Percentiles rank a stretch among this genome's conserved stretches.
phyloP scores from a whole-genome alignment of 2,113 vertebrate genomes.

The Melanostigma gelatinosum region DNA sequence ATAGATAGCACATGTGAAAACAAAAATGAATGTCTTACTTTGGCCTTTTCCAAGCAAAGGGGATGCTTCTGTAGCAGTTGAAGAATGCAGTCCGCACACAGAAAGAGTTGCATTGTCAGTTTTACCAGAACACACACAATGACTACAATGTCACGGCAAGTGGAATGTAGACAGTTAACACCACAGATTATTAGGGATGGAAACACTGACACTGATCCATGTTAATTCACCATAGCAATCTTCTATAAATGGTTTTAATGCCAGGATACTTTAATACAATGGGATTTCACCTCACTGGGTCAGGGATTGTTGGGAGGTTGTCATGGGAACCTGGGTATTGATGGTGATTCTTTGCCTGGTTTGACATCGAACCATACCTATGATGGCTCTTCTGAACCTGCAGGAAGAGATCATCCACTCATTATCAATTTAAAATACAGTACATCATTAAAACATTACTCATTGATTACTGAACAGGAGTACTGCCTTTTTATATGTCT shows the following conservation, averaged over 20 bases:
- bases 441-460: neutral
- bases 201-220: neutral
- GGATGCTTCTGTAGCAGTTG: neutral
- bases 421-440: neutral
- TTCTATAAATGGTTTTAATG: neutral
- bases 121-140: constrained; percentile 12
- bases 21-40: neutral
- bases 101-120: neutral
- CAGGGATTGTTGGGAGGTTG: constrained; percentile 78
- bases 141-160: constrained; percentile 4
- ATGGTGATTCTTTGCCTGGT: constrained; percentile 87
- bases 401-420: neutral
- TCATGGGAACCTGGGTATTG: constrained; percentile 88
- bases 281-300: constrained; percentile 60
- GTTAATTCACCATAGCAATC: neutral
- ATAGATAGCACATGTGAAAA: neutral
- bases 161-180: constrained; percentile 58
- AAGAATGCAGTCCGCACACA: neutral
- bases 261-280: neutral
- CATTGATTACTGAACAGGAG: neutral
- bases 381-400: constrained; percentile 94
- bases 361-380: constrained; percentile 92
- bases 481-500: too few relatives aligned
- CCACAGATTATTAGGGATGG: constrained; percentile 7
- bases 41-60: neutral